Evolutionary conservation across 2,888 invertebrate genomes (phyloP), one percentile per base, ranked within the genome.

Genomic region (Hemicrepidius hirtus): DNA sequence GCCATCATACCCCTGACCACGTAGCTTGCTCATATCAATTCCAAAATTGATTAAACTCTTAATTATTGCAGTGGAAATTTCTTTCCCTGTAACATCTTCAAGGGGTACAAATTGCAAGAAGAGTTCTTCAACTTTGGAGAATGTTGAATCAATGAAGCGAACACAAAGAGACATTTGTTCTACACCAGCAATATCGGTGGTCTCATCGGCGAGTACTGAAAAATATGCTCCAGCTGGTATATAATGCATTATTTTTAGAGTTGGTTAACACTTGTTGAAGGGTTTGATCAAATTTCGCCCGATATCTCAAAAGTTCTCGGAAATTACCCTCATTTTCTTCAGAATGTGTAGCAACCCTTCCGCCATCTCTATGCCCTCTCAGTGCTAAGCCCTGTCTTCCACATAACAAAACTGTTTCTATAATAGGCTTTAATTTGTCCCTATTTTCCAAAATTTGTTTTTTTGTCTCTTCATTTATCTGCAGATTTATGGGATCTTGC

Each of bases 1-100:
- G 3, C 60, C 60, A 41, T 60, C 60, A 21, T 60, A 60, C 4
- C 60, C 41, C 20, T 60, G 60, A 37, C 60, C 60, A 16, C 37
- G 20, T 40, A 35, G 20, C n/a, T 60, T 40, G 1, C 1, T 60
- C 40, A 60, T 20, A 40, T 60, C 60, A 18, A 40, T 44, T 44
- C 13, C 44, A 44, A 44, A 7, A 44, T 7, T 5, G 4, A 3
- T 28, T 4, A 53, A 1, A 3, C 9, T 53, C 1, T 21, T 24
- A 9, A 53, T n/a, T 4, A 53, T 53, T 6, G 21, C 28, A 21
- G 12, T 28, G 3, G 53, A 53, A 24, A 53, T 24, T 5, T 3
- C 28, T 53, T 53, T 53, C 0, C 53, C 53, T 20, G 53, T 53
- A 6, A 28, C 28, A 28, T 28, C 7, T 53, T 44, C 6, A 44